phyloP scores from a whole-genome alignment of 2,113 vertebrate genomes.

The Xiphorhynchus elegans region DNA sequence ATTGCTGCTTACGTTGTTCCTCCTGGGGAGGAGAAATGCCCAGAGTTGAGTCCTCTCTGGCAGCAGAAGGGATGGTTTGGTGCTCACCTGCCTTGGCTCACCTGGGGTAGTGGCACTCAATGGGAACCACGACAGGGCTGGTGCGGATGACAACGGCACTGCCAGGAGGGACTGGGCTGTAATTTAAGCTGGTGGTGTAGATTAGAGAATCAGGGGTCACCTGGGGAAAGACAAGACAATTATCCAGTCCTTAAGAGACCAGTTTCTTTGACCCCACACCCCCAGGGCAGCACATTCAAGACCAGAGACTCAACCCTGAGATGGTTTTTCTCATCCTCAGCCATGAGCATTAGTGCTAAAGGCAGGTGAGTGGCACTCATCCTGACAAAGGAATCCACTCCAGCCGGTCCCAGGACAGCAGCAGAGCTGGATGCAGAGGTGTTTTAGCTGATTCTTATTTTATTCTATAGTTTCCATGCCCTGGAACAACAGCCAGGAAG shows the following conservation, averaged over 20 bases:
- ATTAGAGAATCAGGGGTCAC: conserved; percentile 53
- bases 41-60: rapidly evolving
- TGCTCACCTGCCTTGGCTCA: background rate
- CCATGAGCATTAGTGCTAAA: background rate
- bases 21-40: background rate
- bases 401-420: background rate
- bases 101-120: conserved; percentile 63
- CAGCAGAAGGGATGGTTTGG: background rate
- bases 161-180: conserved; percentile 2
- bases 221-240: background rate
- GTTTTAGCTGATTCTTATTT: background rate
- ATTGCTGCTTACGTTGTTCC: conserved; percentile 8
- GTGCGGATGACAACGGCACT: conserved; percentile 50
- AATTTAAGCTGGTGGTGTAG: conserved; percentile 64
- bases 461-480: background rate
- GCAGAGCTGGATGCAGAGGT: background rate
- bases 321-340: background rate
- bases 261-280: rapidly evolving
- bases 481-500: background rate
- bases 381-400: background rate
- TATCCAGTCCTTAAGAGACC: background rate
- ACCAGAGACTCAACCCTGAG: background rate
- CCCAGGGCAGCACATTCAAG: background rate
- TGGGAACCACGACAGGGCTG: conserved; percentile 19
- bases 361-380: rapidly evolving